These are phyloP conservation scores for Podabrus alpinus DNA, from an alignment of 2,888 invertebrate genomes.

Conservation along the genomic window DNA sequence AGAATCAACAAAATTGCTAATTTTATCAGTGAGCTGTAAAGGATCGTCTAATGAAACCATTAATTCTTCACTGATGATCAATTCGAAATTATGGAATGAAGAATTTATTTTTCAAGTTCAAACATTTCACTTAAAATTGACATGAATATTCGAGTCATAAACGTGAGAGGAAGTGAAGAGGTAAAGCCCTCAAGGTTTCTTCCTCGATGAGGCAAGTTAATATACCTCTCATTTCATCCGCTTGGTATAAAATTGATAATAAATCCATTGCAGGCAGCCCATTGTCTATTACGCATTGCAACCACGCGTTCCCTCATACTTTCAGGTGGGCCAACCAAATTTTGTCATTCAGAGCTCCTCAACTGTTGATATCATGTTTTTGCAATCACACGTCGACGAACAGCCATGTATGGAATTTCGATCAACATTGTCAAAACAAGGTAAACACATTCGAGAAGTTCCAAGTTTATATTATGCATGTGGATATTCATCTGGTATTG, in stretches of 20 bases:
- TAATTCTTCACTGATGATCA: conserved; percentile 97
- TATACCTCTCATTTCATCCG: conserved; percentile 89
- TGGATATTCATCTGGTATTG: conserved; percentile 99
- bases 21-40: conserved; percentile 91
- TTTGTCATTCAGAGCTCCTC: conserved; percentile 41
- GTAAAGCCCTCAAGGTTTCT: conserved; percentile 94
- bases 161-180: conserved; percentile 98
- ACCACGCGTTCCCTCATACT: conserved; percentile 99
- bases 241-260: conserved; percentile 97
- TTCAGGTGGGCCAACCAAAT: conserved; percentile 83
- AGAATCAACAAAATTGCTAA: conserved; percentile 92
- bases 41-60: conserved; percentile 99
- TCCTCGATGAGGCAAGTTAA: conserved; percentile 91
- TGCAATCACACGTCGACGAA: conserved; percentile 90
- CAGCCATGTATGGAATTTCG: conserved; percentile 99
- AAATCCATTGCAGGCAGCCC: conserved; percentile 91
- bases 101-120: conserved; percentile 81
- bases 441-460: conserved; percentile 97
- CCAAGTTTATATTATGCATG: conserved; percentile 99
- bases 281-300: conserved; percentile 98
- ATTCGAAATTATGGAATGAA: conserved; percentile 96
- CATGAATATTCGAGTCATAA: conserved; percentile 94
- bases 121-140: conserved; percentile 93
- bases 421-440: conserved; percentile 98
- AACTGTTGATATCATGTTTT: conserved; percentile 97